Base-by-base conservation (phyloP, 2,888 invertebrate species). In the Microctonus hyperodae region DNA sequence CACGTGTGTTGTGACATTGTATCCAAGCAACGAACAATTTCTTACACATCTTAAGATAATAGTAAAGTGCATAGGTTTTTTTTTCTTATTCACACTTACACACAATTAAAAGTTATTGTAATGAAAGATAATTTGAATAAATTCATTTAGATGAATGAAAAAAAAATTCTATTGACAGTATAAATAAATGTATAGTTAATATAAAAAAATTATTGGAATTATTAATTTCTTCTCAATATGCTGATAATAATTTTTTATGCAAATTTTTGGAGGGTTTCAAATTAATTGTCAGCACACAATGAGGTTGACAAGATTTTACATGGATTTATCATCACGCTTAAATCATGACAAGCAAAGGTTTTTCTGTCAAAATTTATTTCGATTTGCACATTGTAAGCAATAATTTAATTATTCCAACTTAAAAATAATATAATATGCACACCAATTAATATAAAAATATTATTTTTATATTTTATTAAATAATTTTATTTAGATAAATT, bases 401-500 rank as follows among this genome's bases (percentile, higher is more conserved):
- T 64, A 13, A 31, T 11, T 28, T 3, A 9, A 20, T 33, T 16
- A 56, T 20, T 40, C 31, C 44, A 1, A 64, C 13, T 28, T n/a
- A 40, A 20, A 40, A 33, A 13, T 9, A 28, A 37, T 23, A 10
- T 4, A 23, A n/a, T n/a, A n/a, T n/a, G 22, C 28, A 20, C 1
- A 28, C 59, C 40, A 20, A 13, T 28, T 16, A 22, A 11, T 20
- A 9, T 6, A 51, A 2, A 0, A 35, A 16, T 33, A 13, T 13
- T n/a, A 1, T 6, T 58, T 23, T 22, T 11, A 9, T n/a, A 31
- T 25, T 11, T 64, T 16, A 48, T 48, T 33, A 25, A 31, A 53
- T 59, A 35, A 64, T 61, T 67, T 63, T 69, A 74, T 82, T 9
- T 74, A 92, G 91, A 88, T 94, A 31, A 90, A 92, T 65, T 94